phyloP scores from a whole-genome alignment of 2,888 invertebrate genomes.

The Melinopterus prodromus region DNA sequence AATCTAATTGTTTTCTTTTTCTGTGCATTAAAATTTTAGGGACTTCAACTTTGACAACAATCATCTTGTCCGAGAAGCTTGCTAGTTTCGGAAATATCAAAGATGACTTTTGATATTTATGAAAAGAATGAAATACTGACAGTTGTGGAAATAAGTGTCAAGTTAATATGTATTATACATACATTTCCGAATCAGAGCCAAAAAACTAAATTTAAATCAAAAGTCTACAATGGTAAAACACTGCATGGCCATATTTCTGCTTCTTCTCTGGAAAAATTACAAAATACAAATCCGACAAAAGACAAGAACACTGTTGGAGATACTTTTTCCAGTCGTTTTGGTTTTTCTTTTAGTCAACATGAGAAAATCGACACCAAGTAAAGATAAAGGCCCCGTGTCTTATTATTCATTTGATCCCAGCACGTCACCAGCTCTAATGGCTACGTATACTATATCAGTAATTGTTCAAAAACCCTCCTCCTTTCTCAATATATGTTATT shows the following conservation, averaged over 20 bases:
- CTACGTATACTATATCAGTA: neutral
- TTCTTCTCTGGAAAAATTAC: slow-evolving; percentile 22
- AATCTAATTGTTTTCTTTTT: too few species aligned
- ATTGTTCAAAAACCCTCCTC: neutral
- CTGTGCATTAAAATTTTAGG: too few species aligned
- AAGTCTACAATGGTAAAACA: too few species aligned
- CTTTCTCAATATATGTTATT: neutral
- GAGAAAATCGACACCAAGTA: neutral
- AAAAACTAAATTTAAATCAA: too few species aligned
- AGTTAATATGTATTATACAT: too few species aligned
- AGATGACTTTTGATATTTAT: too few species aligned
- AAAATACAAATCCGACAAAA: neutral
- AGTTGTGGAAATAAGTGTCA: too few species aligned
- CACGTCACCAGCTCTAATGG: neutral
- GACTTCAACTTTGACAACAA: too few species aligned
- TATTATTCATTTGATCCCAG: neutral
- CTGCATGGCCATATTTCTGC: neutral
- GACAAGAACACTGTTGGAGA: neutral
- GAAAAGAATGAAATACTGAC: too few species aligned
- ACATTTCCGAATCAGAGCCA: too few species aligned
- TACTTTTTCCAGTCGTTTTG: neutral
- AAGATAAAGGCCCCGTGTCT: neutral
- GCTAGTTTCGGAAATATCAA: too few species aligned
- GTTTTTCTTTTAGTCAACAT: neutral
- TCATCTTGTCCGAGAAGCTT: too few species aligned